phyloP scores from a whole-genome alignment of 2,113 vertebrate species.

The Ageneiosus marmoratus region DNA sequence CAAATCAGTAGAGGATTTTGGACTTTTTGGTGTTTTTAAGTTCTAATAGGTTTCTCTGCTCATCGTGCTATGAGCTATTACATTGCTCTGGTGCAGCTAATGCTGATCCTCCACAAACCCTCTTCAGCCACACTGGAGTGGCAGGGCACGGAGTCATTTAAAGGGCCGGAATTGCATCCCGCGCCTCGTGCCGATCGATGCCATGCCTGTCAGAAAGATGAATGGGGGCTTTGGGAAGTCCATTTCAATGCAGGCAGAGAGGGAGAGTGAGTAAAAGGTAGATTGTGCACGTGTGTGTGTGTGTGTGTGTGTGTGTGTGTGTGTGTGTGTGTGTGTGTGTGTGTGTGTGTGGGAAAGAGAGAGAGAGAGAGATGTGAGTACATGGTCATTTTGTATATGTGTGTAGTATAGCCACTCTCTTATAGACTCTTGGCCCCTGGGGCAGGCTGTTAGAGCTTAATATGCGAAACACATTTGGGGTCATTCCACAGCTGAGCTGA shows the following conservation, averaged over 20 bases:
- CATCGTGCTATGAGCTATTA: slow-evolving; percentile 18
- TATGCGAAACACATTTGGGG: slow-evolving; percentile 20
- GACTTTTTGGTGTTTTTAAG: slow-evolving; percentile 24
- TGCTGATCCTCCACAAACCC: slow-evolving; percentile 33
- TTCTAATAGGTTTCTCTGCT: slow-evolving; percentile 14
- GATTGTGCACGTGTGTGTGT: slow-evolving; percentile 21
- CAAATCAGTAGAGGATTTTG: slow-evolving; percentile 5
- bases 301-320: slow-evolving; percentile 16
- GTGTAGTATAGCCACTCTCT: slow-evolving; percentile 24
- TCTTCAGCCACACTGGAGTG: slow-evolving; percentile 24
- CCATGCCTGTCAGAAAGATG: slow-evolving; percentile 61
- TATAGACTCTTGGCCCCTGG: slow-evolving; percentile 36
- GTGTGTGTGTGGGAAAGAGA: slow-evolving; percentile 13
- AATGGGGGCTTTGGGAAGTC: slow-evolving; percentile 60
- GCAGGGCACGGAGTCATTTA: slow-evolving; percentile 55
- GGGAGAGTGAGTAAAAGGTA: slow-evolving; percentile 21
- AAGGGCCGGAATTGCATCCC: slow-evolving; percentile 58
- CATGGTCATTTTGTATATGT: slow-evolving; percentile 39
- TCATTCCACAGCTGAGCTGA: slow-evolving; percentile 1
- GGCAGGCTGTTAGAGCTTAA: slow-evolving; percentile 27
- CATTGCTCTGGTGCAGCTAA: slow-evolving; percentile 8
- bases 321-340: slow-evolving; percentile 26
- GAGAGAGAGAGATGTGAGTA: not conserved
- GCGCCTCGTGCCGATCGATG: slow-evolving; percentile 55
- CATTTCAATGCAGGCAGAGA: slow-evolving; percentile 55